Evolutionary conservation across 2,113 vertebrate species (phyloP), one percentile per base, ranked within the genome.

Genomic region (Leucopsar rothschildi): DNA sequence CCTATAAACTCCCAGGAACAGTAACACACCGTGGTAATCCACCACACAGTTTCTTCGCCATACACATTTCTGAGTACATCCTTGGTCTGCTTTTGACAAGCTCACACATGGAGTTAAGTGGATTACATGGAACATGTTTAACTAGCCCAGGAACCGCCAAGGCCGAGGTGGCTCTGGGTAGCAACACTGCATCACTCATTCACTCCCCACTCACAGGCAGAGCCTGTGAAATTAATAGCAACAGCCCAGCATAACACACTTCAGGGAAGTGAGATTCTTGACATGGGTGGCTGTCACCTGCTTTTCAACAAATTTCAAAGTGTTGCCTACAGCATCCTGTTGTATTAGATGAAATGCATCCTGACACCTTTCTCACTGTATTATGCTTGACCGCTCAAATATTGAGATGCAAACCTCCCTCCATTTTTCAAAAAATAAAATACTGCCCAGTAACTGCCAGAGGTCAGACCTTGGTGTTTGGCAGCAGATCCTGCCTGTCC

Each of bases 261-360:
- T 85, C 28, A n/a, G 17, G 47, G 49, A 80, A 92, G 82, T 92
- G 92, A 96, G 93, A 82, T 66, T 94, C 64, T 81, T 86, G 12
- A 17, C 86, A 85, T 90, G 88, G 76, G 72, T 95, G 75, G 91
- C 85, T 96, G 90, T 96, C 90, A 97, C 93, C 96, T 97, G 95
- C 91, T 96, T 94, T 88, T 90, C 96, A 96, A 90, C 83, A 94
- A 49, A 92, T 91, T 92, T 88, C 90, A 86, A 93, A 80, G 66
- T 56, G 83, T 96, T 97, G 95, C 92, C 95, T 87, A 87, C 65
- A 95, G 93, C 91, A 89, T 69, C 86, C 91, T 85, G 55, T 39
- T 90, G 39, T 73, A 90, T 61, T 39, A 92, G 80, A 94, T 92
- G 68, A 95, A 97, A 97, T 82, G 78, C 44, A 81, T 76, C 60